These are phyloP conservation scores for Cichlasoma orientale DNA, from an alignment of 2,797 vertebrate species.

Conservation along the genomic window DNA sequence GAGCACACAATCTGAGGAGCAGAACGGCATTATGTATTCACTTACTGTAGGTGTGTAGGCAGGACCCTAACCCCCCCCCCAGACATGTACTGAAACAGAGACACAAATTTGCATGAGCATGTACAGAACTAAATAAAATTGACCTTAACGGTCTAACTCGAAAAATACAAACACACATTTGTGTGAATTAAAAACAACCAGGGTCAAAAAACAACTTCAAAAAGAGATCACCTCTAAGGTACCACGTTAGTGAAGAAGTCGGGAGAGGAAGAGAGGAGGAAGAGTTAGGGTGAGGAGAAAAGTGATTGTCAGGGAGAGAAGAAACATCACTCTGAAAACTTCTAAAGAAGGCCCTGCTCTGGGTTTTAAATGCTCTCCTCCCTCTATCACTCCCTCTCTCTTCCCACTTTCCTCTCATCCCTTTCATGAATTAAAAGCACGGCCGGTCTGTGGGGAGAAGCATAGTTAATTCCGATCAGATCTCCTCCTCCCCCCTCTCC, in stretches of 20 bases:
- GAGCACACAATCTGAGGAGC: slow-evolving; percentile 41
- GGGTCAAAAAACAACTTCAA: slow-evolving; percentile 65
- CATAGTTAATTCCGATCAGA: slow-evolving; percentile 88
- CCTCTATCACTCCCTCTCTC: slow-evolving; percentile 72
- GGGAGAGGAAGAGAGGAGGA: slow-evolving; percentile 58
- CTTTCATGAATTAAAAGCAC: slow-evolving; percentile 87
- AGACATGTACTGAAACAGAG: slow-evolving; percentile 65
- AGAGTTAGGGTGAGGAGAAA: slow-evolving; percentile 62
- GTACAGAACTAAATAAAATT: slow-evolving; percentile 73
- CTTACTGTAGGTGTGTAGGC: slow-evolving; percentile 69
- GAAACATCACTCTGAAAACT: slow-evolving; percentile 81
- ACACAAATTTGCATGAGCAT: slow-evolving; percentile 73
- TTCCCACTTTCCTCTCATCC: slow-evolving; percentile 77
- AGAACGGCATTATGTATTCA: slow-evolving; percentile 72
- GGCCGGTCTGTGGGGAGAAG: slow-evolving; percentile 78
- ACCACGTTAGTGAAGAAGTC: slow-evolving; percentile 47
- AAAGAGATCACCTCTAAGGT: slow-evolving; percentile 28
- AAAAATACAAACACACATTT: slow-evolving; percentile 62
- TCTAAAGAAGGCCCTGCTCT: slow-evolving; percentile 81
- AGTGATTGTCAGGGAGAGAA: slow-evolving; percentile 78
- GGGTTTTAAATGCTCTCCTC: slow-evolving; percentile 83
- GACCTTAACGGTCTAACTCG: slow-evolving; percentile 69
- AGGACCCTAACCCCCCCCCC: slow-evolving; percentile 63
- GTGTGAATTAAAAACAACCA: slow-evolving; percentile 47
- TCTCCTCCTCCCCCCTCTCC: slow-evolving; percentile 70